Evolutionary conservation across 1,140 invertebrate species (phyloP).

Genomic region (Drosophila orosa): DNA sequence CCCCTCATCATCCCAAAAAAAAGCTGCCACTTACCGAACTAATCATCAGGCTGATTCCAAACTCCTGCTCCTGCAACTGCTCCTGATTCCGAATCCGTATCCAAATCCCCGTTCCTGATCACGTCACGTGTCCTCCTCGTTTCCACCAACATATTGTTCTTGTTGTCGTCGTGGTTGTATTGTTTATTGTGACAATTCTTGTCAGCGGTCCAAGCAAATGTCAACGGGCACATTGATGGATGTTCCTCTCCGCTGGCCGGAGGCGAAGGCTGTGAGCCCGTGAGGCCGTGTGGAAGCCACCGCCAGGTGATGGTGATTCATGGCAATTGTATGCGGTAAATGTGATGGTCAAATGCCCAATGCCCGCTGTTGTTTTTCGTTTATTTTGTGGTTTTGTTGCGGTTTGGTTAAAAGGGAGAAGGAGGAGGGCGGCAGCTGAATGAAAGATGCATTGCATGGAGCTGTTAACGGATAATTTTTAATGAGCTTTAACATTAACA

Average conservation of each 20-base stretch:
- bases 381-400: conserved; percentile 50
- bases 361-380: conserved; percentile 29
- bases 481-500: conserved; percentile 56
- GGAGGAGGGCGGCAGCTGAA: neutral
- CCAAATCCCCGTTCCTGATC: conserved; percentile 26
- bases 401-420: conserved; percentile 18
- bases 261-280: conserved; percentile 18
- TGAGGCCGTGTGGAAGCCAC: conserved; percentile 39
- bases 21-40: conserved; percentile 78
- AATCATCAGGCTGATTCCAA: conserved; percentile 69
- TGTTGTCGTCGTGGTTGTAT: conserved; percentile 72
- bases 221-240: conserved; percentile 82
- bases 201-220: conserved; percentile 78
- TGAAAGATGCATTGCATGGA: conserved; percentile 17
- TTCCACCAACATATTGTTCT: conserved; percentile 46
- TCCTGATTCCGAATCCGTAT: conserved; percentile 6
- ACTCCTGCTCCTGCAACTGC: conserved; percentile 1
- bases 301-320: conserved; percentile 79
- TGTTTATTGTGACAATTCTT: conserved; percentile 83
- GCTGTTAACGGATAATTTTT: conserved; percentile 61
- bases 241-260: conserved; percentile 58
- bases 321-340: conserved; percentile 78
- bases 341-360: conserved; percentile 67
- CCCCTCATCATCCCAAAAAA: conserved; percentile 42
- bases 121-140: conserved; percentile 75